Evolutionary conservation across 1,140 invertebrate genomes (phyloP), one percentile per base, ranked within the genome.

Genomic region (Drosophila obscura): DNA sequence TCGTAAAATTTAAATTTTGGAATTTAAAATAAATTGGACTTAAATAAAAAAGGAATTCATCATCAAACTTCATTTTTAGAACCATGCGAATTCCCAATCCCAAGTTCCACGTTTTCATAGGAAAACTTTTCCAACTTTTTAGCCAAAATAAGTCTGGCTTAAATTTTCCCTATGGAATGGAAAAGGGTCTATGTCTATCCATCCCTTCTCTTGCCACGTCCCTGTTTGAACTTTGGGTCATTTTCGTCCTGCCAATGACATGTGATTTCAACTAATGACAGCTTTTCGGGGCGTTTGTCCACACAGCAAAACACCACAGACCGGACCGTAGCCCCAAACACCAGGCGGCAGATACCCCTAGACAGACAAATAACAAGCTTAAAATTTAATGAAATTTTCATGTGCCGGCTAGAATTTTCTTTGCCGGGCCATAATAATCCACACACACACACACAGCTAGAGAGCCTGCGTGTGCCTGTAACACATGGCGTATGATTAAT

Each of bases 231-330:
- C 59, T 60, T 58, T 48, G 56, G 82, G 74, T 80, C 80, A 85
- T 63, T 84, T 76, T 51, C 51, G 64, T 61, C 63, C 74, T 82
- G 82, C 55, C 83, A 71, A 68, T 87, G 82, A 85, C 83, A 87
- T 85, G 82, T 87, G 82, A 85, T 85, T 85, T 87, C 74, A 82
- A 82, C 82, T 87, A 87, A 85, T 85, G 82, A 76, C 83, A 85
- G 82, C 56, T 85, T 87, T 68, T 69, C 26, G 71, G 26, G 64
- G 53, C 66, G 65, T 72, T 56, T 74, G 68, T 62, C 61, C 55
- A 60, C 60, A 31, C 22, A 67, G 39, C 51, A 62, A 44, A 57
- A 19, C 28, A 69, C n/a, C 56, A 53, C 39, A 41, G 43, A 19
- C 57, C 39, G 19, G 22, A 45, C n/a, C n/a, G 15, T 31, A 22